phyloP scores from a whole-genome alignment of 2,888 invertebrate species.

The Lithosia quadra region DNA sequence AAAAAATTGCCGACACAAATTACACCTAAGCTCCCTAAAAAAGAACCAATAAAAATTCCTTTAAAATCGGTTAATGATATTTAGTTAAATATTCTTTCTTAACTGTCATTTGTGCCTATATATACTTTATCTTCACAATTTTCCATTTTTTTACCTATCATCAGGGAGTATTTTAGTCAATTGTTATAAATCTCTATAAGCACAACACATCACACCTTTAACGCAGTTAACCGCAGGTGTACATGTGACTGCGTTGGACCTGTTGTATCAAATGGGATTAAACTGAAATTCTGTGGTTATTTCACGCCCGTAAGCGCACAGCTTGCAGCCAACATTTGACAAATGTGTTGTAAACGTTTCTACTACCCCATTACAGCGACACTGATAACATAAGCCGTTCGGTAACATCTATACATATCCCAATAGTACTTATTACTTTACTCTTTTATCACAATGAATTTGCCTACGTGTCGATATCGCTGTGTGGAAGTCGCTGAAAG shows the following conservation, averaged over 20 bases:
- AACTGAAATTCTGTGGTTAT: constrained; percentile 63
- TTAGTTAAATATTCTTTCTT: not conserved
- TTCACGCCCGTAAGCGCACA: constrained; percentile 36
- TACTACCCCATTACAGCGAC: constrained; percentile 20
- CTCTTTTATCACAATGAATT: constrained; percentile 5
- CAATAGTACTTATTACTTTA: not conserved
- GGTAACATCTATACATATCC: not conserved
- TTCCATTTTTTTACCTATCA: not conserved
- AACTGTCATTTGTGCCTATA: not conserved
- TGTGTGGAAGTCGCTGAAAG: not conserved
- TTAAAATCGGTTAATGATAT: not conserved
- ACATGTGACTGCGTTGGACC: constrained; percentile 46
- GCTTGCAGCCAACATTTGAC: constrained; percentile 50
- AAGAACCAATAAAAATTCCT: too few relatives aligned
- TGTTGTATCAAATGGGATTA: constrained; percentile 41
- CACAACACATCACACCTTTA: not conserved
- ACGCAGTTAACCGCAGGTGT: constrained; percentile 41
- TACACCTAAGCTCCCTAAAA: too few relatives aligned
- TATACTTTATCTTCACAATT: not conserved
- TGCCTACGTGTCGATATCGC: not conserved
- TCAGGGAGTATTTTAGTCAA: not conserved
- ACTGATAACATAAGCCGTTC: constrained; percentile 11
- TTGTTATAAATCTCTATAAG: not conserved
- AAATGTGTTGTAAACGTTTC: constrained; percentile 55
- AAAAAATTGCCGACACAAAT: too few relatives aligned